A percentile compares a stretch with the other conserved stretches of the same genome.
Evolutionary conservation across 2,888 invertebrate genomes (phyloP).

Genomic region (Cremastobaeus sp.): DNA sequence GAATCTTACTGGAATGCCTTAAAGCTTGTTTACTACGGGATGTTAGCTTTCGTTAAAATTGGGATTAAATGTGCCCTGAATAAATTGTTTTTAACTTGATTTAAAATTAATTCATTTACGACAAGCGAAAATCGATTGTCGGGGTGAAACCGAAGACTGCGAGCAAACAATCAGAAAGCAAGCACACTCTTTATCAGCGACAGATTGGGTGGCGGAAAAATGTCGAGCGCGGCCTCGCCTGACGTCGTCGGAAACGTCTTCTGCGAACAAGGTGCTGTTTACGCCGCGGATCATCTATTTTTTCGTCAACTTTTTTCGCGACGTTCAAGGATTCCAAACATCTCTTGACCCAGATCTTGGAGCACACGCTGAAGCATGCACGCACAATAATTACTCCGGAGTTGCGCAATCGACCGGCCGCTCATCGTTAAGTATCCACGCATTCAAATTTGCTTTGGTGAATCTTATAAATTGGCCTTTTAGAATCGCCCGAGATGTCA

Average conservation of each 20-base stretch:
- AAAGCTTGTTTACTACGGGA: no score
- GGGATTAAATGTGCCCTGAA: no score
- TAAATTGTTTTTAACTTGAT: no score
- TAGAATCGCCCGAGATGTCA: constrained; percentile 31
- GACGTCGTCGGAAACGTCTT: constrained; percentile 33
- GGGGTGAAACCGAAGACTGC: no score
- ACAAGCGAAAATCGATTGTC: no score
- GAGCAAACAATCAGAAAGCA: no score
- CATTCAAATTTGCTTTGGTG: constrained; percentile 29
- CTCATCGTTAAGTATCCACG: constrained; percentile 18
- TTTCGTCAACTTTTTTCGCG: constrained; percentile 45
- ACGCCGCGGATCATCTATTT: constrained; percentile 29
- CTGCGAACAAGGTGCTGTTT: constrained; percentile 41
- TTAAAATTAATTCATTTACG: no score
- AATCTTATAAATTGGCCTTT: constrained; percentile 41
- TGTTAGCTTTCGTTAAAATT: no score
- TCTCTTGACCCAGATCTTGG: constrained; percentile 77
- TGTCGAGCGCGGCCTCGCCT: constrained; percentile 44
- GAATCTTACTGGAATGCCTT: no score
- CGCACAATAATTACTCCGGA: constrained; percentile 53
- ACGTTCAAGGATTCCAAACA: constrained; percentile 75
- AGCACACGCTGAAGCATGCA: constrained; percentile 44
- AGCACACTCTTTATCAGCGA: constrained; percentile 49
- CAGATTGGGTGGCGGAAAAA: constrained; percentile 37
- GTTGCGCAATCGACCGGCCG: constrained; percentile 45